Evolutionary conservation across 2,888 invertebrate species (phyloP).

Genomic region (Drosophila robusta): DNA sequence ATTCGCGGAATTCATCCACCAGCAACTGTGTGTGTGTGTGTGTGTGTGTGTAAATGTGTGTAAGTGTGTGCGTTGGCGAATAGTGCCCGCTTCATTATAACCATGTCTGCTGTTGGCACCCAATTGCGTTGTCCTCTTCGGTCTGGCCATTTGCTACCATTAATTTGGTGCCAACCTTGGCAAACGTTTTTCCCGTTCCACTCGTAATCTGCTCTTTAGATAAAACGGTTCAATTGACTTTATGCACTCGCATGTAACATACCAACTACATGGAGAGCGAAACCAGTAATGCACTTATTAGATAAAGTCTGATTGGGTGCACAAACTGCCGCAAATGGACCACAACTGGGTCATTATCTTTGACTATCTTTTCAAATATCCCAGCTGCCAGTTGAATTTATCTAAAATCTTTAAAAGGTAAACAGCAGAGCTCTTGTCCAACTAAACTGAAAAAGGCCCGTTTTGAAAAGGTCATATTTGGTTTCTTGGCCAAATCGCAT

Average conservation of each 20-base stretch:
- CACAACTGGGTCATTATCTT: not conserved
- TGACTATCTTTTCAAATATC: not conserved
- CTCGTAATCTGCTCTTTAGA: conserved; percentile 46
- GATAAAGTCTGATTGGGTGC: conserved; percentile 26
- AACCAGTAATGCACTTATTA: conserved; percentile 16
- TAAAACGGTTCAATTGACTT: conserved; percentile 57
- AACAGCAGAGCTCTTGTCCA: no score
- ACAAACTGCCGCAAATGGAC: conserved; percentile 4
- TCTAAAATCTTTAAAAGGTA: not conserved
- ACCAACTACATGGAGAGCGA: not conserved
- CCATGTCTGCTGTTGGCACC: conserved; percentile 58
- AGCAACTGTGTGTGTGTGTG: conserved; percentile 4
- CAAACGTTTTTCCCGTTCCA: conserved; percentile 37
- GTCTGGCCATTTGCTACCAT: conserved; percentile 42
- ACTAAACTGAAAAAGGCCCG: no score
- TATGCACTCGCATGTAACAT: conserved; percentile 40
- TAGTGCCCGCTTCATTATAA: conserved; percentile 63
- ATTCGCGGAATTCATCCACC: conserved; percentile 59
- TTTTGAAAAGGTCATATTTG: no score
- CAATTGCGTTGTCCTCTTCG: conserved; percentile 24
- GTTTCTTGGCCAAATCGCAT: no score
- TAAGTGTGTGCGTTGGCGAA: conserved; percentile 9
- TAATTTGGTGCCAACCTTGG: conserved; percentile 59
- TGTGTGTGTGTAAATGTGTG: not conserved
- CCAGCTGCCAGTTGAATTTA: not conserved